A percentile compares a stretch with the other conserved stretches of the same genome.
Conservation (phyloP, 2,113 vertebrate species). For the Cavia porcellus region DNA sequence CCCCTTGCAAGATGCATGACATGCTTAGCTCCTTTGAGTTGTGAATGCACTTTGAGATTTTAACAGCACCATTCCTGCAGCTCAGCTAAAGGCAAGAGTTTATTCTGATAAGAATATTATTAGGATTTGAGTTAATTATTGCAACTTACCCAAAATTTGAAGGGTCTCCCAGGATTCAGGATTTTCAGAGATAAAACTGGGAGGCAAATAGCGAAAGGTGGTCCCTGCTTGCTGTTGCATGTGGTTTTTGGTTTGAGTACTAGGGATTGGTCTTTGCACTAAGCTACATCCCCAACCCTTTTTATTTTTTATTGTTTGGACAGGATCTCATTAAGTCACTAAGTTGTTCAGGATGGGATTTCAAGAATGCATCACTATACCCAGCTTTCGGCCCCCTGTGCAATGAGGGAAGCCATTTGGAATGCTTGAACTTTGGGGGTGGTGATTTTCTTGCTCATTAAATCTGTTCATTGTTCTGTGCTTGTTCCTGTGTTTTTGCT, state of each 20-base stretch:
- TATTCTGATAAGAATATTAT: not conserved
- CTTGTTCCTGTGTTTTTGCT: not conserved
- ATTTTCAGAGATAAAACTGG: not conserved
- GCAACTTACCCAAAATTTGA: no score
- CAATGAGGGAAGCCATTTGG: not conserved
- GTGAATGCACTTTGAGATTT: not conserved
- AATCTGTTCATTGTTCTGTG: not conserved
- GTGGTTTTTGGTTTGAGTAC: not conserved
- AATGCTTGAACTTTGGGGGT: not conserved
- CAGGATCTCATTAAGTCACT: not conserved
- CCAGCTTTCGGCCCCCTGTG: not conserved
- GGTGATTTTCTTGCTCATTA: not conserved
- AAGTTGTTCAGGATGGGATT: not conserved
- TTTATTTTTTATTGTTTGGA: not conserved
- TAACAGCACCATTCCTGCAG: not conserved
- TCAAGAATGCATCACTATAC: not conserved
- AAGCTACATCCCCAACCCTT: not conserved
- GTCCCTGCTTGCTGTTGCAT: not conserved
- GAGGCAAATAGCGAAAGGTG: not conserved
- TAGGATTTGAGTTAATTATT: not conserved
- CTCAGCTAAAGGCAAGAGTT: not conserved
- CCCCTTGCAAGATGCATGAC: not conserved
- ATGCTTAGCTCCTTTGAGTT: not conserved
- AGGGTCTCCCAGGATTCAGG: not conserved
- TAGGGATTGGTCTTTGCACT: not conserved